A percentile compares a stretch with the other conserved stretches of the same genome.
Evolutionary conservation across 2,113 vertebrate genomes (phyloP).

Genomic region (Tragulus kanchil): DNA sequence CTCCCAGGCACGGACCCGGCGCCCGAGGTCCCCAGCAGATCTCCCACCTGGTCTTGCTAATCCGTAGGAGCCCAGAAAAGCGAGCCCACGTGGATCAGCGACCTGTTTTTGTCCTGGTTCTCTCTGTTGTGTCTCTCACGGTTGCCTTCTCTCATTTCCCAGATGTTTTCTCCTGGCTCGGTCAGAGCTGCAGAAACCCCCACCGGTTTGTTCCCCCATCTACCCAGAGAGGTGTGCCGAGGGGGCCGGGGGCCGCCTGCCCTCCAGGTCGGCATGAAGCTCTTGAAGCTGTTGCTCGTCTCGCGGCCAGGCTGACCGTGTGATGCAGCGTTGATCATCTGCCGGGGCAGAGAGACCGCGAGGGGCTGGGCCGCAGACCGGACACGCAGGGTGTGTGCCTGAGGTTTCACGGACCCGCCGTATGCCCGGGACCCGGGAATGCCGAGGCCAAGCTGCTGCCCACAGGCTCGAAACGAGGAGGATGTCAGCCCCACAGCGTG

Average conservation of each 20-base stretch:
- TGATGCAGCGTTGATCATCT: background rate
- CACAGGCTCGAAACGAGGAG: fast-evolving
- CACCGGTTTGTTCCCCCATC: no score
- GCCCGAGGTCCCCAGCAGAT: no score
- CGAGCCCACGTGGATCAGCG: no score
- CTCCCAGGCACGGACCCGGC: no score
- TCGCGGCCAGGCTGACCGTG: background rate
- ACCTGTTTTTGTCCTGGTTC: no score
- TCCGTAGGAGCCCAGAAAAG: no score
- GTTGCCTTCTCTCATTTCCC: no score
- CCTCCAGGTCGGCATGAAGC: background rate
- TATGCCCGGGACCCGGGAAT: background rate
- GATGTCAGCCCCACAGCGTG: background rate
- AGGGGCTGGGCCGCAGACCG: background rate
- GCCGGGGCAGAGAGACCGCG: background rate
- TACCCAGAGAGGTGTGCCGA: background rate
- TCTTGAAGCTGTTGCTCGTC: background rate
- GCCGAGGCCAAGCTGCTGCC: background rate
- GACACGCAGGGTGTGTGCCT: fast-evolving
- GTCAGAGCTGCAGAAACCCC: background rate
- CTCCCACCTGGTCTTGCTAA: no score
- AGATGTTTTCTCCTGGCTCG: no score
- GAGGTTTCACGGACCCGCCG: no score
- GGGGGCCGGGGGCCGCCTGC: background rate
- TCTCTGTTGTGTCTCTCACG: no score